phyloP scores from a whole-genome alignment of 2,888 invertebrate species.

The Cerceris ruficornis region DNA sequence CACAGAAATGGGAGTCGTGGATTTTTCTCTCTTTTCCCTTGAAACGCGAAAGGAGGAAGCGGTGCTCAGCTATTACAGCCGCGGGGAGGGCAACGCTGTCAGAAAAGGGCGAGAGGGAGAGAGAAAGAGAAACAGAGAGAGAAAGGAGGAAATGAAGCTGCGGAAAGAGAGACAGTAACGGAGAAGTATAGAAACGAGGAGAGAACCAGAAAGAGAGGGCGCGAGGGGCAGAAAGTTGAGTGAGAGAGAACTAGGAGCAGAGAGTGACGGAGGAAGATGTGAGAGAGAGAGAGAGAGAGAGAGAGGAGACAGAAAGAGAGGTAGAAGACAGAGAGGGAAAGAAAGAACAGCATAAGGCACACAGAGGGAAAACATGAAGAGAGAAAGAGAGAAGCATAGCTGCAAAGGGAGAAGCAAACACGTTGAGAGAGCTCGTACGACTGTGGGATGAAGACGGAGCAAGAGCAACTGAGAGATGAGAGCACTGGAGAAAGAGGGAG shows the following conservation, averaged over 20 bases:
- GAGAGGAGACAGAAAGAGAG: constrained; percentile 11
- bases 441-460: neutral
- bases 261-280: constrained; percentile 8
- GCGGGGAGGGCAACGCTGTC: constrained; percentile 14
- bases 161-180: neutral
- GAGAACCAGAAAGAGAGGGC: constrained; percentile 33
- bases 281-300: constrained; percentile 15
- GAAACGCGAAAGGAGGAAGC: constrained; percentile 4
- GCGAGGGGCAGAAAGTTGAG: constrained; percentile 11
- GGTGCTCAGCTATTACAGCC: neutral
- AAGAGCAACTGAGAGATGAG: constrained; percentile 8
- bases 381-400: neutral
- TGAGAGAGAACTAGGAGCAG: constrained; percentile 9
- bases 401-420: neutral
- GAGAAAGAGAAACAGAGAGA: neutral
- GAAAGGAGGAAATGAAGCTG: constrained; percentile 12
- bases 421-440: neutral
- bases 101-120: constrained; percentile 1
- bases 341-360: too few species aligned
- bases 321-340: constrained; percentile 15
- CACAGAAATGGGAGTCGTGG: neutral
- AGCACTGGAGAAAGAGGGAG: constrained; percentile 11
- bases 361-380: neutral
- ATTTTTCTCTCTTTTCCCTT: constrained; percentile 3
- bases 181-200: neutral